A percentile compares a stretch with the other conserved stretches of the same genome.
phyloP scores from a whole-genome alignment of 1,140 invertebrate species.

The Limonius californicus region DNA sequence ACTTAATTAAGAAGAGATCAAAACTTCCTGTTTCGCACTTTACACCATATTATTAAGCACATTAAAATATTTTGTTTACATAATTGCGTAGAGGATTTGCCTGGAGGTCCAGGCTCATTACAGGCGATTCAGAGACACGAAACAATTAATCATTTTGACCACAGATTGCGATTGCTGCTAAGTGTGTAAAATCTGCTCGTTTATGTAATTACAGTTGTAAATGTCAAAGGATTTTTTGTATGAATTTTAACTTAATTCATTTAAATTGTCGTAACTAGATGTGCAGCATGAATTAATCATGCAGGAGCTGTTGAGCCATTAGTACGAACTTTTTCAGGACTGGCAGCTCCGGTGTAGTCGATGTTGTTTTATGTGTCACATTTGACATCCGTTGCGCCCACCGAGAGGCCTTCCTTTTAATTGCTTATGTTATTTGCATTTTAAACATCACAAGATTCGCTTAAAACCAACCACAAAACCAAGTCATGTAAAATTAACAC shows the following conservation, averaged over 20 bases:
- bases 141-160: constrained; percentile 5
- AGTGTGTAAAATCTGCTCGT: neutral
- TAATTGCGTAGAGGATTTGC: neutral
- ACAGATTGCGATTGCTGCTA: neutral
- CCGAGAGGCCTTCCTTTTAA: too few relatives aligned
- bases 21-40: constrained; percentile 8
- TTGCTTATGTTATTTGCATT: too few relatives aligned
- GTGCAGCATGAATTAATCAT: too few relatives aligned
- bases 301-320: too few relatives aligned
- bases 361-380: too few relatives aligned
- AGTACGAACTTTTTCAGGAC: too few relatives aligned
- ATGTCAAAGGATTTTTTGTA: neutral
- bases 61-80: constrained; percentile 9
- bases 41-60: constrained; percentile 6
- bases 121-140: neutral
- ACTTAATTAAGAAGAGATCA: constrained; percentile 1
- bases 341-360: too few relatives aligned
- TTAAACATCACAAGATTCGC: too few relatives aligned
- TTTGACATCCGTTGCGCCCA: too few relatives aligned
- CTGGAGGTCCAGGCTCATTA: neutral
- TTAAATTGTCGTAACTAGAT: too few relatives aligned
- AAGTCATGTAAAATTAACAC: too few relatives aligned
- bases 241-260: neutral
- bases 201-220: neutral
- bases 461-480: too few relatives aligned